Evolutionary conservation across 2,797 vertebrate species (phyloP).

Genomic region (Acipenser transmontanus): DNA sequence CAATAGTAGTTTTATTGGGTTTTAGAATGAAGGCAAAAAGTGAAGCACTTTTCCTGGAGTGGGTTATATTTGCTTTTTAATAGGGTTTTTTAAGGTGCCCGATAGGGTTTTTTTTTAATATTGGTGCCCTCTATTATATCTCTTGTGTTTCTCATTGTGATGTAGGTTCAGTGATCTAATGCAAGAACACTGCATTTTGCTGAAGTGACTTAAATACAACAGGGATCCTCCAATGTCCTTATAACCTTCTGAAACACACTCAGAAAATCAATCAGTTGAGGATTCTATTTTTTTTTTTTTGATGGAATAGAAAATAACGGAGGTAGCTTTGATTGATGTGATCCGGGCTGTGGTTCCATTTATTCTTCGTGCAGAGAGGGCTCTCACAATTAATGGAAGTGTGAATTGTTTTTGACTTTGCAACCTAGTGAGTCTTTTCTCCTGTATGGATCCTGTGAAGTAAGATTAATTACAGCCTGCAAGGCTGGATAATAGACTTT

Average conservation of each 20-base stretch:
- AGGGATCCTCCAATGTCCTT: conserved; percentile 18
- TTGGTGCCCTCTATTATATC: conserved; percentile 3
- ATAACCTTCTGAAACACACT: conserved; percentile 13
- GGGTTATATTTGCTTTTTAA: too few species aligned
- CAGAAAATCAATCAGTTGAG: conserved; percentile 30
- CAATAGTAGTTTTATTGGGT: too few species aligned
- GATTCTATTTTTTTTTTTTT: conserved; percentile 15
- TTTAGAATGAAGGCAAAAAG: too few species aligned
- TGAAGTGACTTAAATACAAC: background rate
- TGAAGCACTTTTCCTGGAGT: too few species aligned
- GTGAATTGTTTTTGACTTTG: conserved; percentile 47
- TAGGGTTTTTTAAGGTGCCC: too few species aligned
- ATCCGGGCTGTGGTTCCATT: conserved; percentile 29
- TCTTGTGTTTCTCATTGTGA: background rate
- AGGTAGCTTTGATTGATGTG: conserved; percentile 27
- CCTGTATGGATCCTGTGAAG: conserved; percentile 41
- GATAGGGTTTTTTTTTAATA: background rate
- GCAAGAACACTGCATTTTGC: background rate
- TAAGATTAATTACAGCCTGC: conserved; percentile 51
- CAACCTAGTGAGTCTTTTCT: conserved; percentile 34
- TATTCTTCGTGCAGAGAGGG: conserved; percentile 19
- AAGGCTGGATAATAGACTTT: conserved; percentile 44
- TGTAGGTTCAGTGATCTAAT: background rate
- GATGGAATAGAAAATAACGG: conserved; percentile 33
- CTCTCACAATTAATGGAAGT: conserved; percentile 46